A percentile compares a stretch with the other conserved stretches of the same genome.
These are phyloP conservation scores for Labeo rohita DNA, from an alignment of 2,113 vertebrate genomes.

Conservation along the genomic window DNA sequence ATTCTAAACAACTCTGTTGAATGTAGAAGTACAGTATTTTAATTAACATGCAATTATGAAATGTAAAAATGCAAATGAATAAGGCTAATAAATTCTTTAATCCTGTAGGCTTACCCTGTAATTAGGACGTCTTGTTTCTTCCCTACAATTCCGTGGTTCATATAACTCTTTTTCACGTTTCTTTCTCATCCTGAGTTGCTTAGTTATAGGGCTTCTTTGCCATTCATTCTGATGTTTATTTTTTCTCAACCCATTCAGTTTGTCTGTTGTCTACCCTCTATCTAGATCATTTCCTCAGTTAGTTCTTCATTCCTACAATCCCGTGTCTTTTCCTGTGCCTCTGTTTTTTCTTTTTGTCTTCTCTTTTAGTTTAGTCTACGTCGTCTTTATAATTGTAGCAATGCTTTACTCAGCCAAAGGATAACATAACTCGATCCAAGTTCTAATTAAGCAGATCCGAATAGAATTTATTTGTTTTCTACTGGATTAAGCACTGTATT, in stretches of 20 bases:
- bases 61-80: conserved; percentile 29
- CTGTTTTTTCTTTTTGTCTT: conserved; percentile 13
- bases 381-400: background rate
- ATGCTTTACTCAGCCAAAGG: background rate
- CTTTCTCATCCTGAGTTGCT: background rate
- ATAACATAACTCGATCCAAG: background rate
- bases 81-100: background rate
- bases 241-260: conserved; percentile 22
- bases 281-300: background rate
- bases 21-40: conserved; percentile 3
- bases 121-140: conserved; percentile 8
- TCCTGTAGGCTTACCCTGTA: conserved; percentile 11
- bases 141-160: conserved; percentile 21
- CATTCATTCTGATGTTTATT: conserved; percentile 9
- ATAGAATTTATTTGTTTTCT: conserved; percentile 4
- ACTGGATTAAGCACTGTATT: background rate
- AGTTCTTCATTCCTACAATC: background rate
- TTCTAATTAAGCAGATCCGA: conserved; percentile 11
- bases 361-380: background rate
- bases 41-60: conserved; percentile 28
- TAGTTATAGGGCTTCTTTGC: conserved; percentile 4
- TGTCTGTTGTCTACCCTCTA: background rate
- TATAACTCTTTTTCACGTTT: conserved; percentile 9
- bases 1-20: conserved; percentile 11
- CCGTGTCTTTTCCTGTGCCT: conserved; percentile 4